phyloP scores from a whole-genome alignment of 2,888 invertebrate species.

The Chrysotoxum bicinctum region DNA sequence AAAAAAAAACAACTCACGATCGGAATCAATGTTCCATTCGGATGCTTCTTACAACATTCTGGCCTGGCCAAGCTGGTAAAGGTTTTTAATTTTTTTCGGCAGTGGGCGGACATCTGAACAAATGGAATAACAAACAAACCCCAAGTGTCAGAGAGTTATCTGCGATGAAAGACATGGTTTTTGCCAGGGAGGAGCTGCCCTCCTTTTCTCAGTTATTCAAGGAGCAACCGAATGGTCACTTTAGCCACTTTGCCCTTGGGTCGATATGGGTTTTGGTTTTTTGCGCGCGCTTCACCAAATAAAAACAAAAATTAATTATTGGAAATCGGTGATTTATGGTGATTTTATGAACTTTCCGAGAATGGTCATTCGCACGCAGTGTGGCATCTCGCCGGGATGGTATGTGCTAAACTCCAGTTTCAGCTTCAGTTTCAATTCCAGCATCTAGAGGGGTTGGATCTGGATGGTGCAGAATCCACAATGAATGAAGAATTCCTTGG shows the following conservation, averaged over 20 bases:
- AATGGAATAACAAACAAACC: constrained; percentile 71
- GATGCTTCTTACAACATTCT: constrained; percentile 14
- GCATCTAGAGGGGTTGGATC: constrained; percentile 11
- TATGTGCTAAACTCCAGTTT: neutral
- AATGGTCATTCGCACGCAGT: constrained; percentile 66
- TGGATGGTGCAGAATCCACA: neutral
- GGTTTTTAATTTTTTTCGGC: constrained; percentile 39
- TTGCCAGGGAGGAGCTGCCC: constrained; percentile 26
- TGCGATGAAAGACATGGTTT: constrained; percentile 66
- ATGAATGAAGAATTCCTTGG: constrained; percentile 44
- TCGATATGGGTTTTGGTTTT: constrained; percentile 9
- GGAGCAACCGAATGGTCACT: constrained; percentile 41
- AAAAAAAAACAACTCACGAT: constrained; percentile 23
- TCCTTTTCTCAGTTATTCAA: constrained; percentile 37
- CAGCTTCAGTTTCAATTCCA: neutral
- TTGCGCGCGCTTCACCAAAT: constrained; percentile 9
- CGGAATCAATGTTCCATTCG: constrained; percentile 45
- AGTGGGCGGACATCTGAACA: constrained; percentile 66
- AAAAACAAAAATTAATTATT: constrained; percentile 64
- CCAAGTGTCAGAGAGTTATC: constrained; percentile 69
- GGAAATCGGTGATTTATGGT: constrained; percentile 71
- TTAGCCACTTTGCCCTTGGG: constrained; percentile 53
- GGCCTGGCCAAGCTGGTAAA: neutral
- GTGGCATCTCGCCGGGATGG: constrained; percentile 61
- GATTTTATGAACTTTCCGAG: constrained; percentile 70